Conservation (phyloP, 35 echinoderm and acorn worm species). For the Lytechinus pictus region DNA sequence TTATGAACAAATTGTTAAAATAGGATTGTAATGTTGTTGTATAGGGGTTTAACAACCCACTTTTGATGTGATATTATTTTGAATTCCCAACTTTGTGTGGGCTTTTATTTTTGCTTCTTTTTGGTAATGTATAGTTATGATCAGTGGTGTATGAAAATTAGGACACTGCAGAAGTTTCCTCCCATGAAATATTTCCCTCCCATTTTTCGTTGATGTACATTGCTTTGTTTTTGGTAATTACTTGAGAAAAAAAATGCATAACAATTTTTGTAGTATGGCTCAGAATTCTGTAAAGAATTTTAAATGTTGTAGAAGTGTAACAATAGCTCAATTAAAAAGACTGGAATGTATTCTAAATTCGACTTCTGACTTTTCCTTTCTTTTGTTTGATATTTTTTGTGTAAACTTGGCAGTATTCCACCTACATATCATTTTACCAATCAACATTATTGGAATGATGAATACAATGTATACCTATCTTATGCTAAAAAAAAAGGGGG, state of each 20-base stretch:
- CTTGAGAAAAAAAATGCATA: background rate
- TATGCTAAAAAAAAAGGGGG: background rate
- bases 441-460: background rate
- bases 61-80: conserved; percentile 40
- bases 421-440: background rate
- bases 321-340: conserved; percentile 38
- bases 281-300: background rate
- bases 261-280: background rate
- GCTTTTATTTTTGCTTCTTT: background rate
- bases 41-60: conserved; percentile 1
- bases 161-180: background rate
- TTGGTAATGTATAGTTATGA: background rate
- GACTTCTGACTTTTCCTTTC: background rate
- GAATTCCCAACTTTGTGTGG: background rate
- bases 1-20: background rate
- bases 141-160: background rate
- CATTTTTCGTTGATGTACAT: background rate
- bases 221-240: background rate
- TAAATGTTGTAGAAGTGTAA: conserved; percentile 44
- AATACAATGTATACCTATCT: background rate
- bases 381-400: background rate
- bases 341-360: conserved; percentile 20
- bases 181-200: background rate
- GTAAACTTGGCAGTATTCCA: background rate
- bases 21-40: conserved; percentile 5